Percentiles rank a stretch among this genome's conserved stretches.
phyloP scores from a whole-genome alignment of 2,888 invertebrate genomes.

The Chrysolina americana region DNA sequence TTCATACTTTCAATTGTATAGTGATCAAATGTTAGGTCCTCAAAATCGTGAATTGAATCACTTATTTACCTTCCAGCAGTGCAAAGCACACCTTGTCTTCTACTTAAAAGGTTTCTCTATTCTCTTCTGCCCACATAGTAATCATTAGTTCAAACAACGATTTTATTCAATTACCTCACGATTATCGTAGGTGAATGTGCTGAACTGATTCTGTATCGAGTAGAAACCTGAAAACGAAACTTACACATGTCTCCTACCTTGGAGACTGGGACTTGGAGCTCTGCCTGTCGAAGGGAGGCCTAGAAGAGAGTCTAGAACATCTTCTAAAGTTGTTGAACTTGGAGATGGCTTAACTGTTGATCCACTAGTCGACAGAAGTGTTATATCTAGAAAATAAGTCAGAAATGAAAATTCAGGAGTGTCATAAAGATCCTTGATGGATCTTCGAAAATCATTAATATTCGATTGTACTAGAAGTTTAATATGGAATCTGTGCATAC shows the following conservation, averaged over 20 bases:
- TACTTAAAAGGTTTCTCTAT: too few species aligned
- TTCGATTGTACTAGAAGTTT: slow-evolving; percentile 35
- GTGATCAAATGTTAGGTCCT: too few species aligned
- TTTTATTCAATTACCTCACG: too few species aligned
- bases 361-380: slow-evolving; percentile 69
- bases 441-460: slow-evolving; percentile 66
- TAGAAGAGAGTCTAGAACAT: slow-evolving; percentile 92
- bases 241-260: slow-evolving; percentile 85
- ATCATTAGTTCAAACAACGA: too few species aligned
- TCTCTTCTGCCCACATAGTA: too few species aligned
- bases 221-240: slow-evolving; percentile 74
- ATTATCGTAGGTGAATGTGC: neutral
- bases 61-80: too few species aligned
- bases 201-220: slow-evolving; percentile 18
- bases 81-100: too few species aligned
- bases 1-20: too few species aligned
- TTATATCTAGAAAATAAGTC: slow-evolving; percentile 58
- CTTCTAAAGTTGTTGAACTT: slow-evolving; percentile 91
- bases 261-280: slow-evolving; percentile 81
- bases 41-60: too few species aligned
- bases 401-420: slow-evolving; percentile 39
- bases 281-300: slow-evolving; percentile 86
- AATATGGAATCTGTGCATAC: too few species aligned
- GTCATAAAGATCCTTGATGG: neutral
- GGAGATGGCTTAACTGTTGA: slow-evolving; percentile 78